Evolutionary conservation across 2,888 invertebrate species (phyloP), one percentile per base, ranked within the genome.

Genomic region (Chrysolina americana): DNA sequence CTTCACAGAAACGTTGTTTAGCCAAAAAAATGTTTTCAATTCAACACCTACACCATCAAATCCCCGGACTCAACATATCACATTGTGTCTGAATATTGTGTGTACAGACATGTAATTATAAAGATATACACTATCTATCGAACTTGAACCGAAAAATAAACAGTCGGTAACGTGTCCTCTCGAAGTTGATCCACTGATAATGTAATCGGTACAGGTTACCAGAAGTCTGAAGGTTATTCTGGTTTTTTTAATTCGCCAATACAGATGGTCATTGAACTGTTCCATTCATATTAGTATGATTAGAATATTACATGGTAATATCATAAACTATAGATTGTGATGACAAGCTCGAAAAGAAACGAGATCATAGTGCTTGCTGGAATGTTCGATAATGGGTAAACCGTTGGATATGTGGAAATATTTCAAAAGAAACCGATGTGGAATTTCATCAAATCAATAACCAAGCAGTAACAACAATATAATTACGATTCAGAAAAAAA

Each of bases 111-210:
- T 21, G 21, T 53, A 53, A 53, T 53, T 53, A 53, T 21, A 21
- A 19, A 53, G 11, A 53, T 17, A 53, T 53, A 53, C 17, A 19
- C 11, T 53, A 53, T 53, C 53, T 53, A 23, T 53, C 53, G 53
- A 21, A 21, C 21, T 53, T 21, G 53, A 53, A 53, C 53, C 53
- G 44, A 44, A 44, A 44, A 44, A 5, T 44, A 44, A 44, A 44
- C 44, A 44, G 44, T 15, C 44, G 53, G 53, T 53, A 21, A 11
- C 13, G 53, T 13, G 21, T 53, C 53, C 53, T 23, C 53, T 53
- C 15, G 4, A 53, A 53, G 21, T 5, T 19, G 19, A 53, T 53
- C 53, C 19, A 4, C 21, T 21, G 13, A 53, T 53, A 23, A 53
- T 0, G 19, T 53, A 53, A 53, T 53, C 13, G 21, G 10, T 5